Evolutionary conservation across 2,888 invertebrate genomes (phyloP), one percentile per base, ranked within the genome.

Genomic region (Trimorus sp.): DNA sequence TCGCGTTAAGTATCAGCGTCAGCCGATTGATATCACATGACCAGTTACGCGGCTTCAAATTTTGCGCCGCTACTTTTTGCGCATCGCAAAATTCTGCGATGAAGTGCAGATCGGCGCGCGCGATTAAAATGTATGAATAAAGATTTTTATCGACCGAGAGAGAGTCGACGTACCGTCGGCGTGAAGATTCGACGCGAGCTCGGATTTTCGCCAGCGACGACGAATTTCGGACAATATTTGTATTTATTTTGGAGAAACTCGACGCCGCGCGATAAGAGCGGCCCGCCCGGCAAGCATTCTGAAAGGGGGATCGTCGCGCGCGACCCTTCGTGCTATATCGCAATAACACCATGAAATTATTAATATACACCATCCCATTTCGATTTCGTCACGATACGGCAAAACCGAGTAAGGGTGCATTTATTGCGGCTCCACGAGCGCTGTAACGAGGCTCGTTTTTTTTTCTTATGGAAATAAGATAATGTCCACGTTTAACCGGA

Each of bases 281-380:
- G 60, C 16, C 56, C 58, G 79, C 75, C 76, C 75, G 56, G 37
- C 70, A 66, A 66, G 71, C 66, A 75, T 71, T 75, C 63, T 59
- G 51, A 58, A 68, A 73, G 65, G 81, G 81, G 66, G 68, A 75
- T 70, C 58, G 54, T 78, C 63, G 74, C 74, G 66, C 79, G 62
- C 80, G 78, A 74, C 83, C 83, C 83, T 74, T 75, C 82, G 79
- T 80, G 80, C 73, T 68, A 80, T 78, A 82, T 84, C 82, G 82
- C 74, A 82, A 82, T 84, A 84, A 84, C 82, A 80, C 82, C 80
- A 82, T 82, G 82, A 84, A 84, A 84, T 84, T 84, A 84, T 84
- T 84, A 84, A 82, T 84, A 80, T 73, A 80, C 80, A 77, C 80
- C 77, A 75, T 74, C 76, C 75, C 69, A 79, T 80, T 80, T 75